A percentile compares a stretch with the other conserved stretches of the same genome.
Evolutionary conservation across 2,888 invertebrate species (phyloP).

Genomic region (Argyresthia goedartella): DNA sequence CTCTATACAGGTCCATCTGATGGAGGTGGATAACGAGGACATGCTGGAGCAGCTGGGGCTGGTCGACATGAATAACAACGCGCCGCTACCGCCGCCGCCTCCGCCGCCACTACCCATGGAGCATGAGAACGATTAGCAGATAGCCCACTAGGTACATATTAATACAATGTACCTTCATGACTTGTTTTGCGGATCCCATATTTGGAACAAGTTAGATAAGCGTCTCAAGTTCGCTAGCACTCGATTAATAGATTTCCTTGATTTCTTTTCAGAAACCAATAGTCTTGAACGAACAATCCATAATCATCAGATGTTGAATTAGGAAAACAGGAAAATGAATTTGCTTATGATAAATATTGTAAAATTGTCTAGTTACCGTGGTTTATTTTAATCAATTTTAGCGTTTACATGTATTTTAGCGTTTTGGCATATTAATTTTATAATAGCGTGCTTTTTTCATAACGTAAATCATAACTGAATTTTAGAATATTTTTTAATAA

Average conservation of each 20-base stretch:
- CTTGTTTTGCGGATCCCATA: too few relatives aligned
- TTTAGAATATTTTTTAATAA: slow-evolving; percentile 56
- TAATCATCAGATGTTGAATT: too few relatives aligned
- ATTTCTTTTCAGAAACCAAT: too few relatives aligned
- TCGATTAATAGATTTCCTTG: too few relatives aligned
- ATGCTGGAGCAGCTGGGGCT: slow-evolving; percentile 61
- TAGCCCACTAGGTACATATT: too few relatives aligned
- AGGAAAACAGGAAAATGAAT: too few relatives aligned
- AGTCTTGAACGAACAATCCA: too few relatives aligned
- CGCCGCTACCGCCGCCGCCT: slow-evolving; percentile 68
- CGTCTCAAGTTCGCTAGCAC: too few relatives aligned
- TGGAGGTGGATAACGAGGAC: slow-evolving; percentile 63
- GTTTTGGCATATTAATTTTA: slow-evolving; percentile 60
- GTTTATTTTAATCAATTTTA: slow-evolving; percentile 59
- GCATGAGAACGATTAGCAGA: slow-evolving; percentile 32
- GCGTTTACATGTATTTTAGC: slow-evolving; percentile 56
- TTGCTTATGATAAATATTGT: slow-evolving; percentile 39
- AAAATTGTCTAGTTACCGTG: slow-evolving; percentile 52
- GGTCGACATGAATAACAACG: slow-evolving; percentile 47
- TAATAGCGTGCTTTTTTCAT: slow-evolving; percentile 52
- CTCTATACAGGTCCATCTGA: slow-evolving; percentile 43
- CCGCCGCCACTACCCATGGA: slow-evolving; percentile 75
- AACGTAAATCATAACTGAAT: slow-evolving; percentile 59
- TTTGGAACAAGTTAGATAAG: too few relatives aligned
- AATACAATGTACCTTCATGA: too few relatives aligned